Conservation (phyloP, 2,797 vertebrate genomes). For the Notamacropus eugenii region DNA sequence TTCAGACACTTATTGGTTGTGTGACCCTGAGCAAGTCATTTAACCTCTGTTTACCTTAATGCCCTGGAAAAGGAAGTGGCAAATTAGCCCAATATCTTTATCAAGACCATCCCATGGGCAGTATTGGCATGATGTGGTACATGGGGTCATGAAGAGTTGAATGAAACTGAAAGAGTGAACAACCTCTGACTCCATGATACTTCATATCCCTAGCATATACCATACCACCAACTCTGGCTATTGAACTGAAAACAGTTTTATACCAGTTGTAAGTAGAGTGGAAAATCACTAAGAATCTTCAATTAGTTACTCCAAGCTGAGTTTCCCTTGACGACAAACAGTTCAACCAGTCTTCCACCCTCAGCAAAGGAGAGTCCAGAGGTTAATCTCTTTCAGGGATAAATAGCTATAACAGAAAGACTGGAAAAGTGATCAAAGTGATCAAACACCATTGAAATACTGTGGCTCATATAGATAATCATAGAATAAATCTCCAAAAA, state of each 20-base stretch:
- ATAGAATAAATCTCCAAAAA: background rate
- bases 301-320: background rate
- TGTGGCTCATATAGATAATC: background rate
- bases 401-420: background rate
- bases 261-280: background rate
- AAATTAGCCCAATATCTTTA: no score
- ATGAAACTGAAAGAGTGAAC: background rate
- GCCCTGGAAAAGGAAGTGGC: no score
- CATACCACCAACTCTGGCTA: background rate
- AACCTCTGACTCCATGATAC: background rate
- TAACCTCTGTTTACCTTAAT: background rate
- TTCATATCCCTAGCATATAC: background rate
- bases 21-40: background rate
- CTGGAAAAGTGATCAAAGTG: background rate
- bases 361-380: background rate
- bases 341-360: background rate
- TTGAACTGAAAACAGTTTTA: background rate
- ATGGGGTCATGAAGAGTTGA: background rate
- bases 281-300: background rate
- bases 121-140: background rate
- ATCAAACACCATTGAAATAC: background rate
- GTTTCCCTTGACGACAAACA: background rate
- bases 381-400: background rate
- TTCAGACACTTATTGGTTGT: background rate
- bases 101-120: background rate